phyloP scores from a whole-genome alignment of 2,113 vertebrate genomes.

The Ondatra zibethicus region DNA sequence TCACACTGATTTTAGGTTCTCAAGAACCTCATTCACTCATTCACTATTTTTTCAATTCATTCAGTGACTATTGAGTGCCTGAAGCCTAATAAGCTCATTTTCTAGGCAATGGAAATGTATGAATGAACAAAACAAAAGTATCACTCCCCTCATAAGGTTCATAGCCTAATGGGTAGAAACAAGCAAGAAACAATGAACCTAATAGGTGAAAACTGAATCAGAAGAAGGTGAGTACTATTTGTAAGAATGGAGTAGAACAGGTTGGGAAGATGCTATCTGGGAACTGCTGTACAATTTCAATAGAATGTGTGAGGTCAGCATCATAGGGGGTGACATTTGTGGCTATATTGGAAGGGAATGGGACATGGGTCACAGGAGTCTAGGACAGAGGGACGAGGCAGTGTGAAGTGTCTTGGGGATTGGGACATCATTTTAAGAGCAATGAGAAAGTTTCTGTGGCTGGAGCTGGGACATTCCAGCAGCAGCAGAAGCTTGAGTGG shows the following conservation, averaged over 20 bases:
- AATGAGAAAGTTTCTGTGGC: not conserved
- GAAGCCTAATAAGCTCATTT: not conserved
- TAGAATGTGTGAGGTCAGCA: not conserved
- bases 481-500: not conserved
- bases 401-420: not conserved
- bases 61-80: not conserved
- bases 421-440: not conserved
- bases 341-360: accelerated
- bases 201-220: not conserved
- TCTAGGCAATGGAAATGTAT: not conserved
- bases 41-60: not conserved
- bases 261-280: not conserved
- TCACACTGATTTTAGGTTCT: constrained; percentile 22
- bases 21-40: not conserved
- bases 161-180: not conserved
- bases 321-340: accelerated
- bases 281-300: accelerated
- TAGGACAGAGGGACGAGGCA: not conserved
- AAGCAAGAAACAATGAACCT: not conserved
- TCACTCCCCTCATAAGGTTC: not conserved
- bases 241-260: not conserved
- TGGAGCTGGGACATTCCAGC: not conserved
- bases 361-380: not conserved
- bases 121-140: not conserved
- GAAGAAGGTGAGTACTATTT: not conserved